Conservation (phyloP, 2,888 invertebrate species). For the Melinaea menophilus region DNA sequence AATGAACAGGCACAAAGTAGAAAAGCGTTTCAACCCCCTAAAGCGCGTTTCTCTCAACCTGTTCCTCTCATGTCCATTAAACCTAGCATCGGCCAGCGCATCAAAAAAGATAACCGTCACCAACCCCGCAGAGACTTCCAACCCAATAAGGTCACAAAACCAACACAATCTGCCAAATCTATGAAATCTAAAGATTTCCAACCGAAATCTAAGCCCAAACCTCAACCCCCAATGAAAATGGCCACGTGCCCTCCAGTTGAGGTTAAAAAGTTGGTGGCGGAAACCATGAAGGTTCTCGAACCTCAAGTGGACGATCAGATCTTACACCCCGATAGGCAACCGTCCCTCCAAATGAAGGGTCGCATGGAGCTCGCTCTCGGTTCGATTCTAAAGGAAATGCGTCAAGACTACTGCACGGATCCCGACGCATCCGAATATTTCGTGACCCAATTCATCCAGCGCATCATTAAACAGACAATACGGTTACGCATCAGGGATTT, state of each 20-base stretch:
- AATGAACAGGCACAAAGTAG: conserved; percentile 14
- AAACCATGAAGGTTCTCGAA: conserved; percentile 13
- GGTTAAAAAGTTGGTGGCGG: conserved; percentile 23
- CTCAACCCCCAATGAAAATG: conserved; percentile 37
- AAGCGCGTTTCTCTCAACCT: conserved; percentile 2
- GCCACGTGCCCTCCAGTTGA: conserved; percentile 29
- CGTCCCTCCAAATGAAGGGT: conserved; percentile 48
- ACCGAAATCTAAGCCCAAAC: conserved; percentile 26
- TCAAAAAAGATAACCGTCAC: conserved; percentile 25
- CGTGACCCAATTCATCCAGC: conserved; percentile 32
- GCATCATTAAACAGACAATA: conserved; percentile 51
- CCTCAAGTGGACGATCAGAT: conserved; percentile 26
- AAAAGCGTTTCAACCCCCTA: conserved; percentile 18
- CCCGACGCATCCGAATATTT: conserved; percentile 28
- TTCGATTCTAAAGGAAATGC: conserved; percentile 51
- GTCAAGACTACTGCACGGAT: conserved; percentile 28
- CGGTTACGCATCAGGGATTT: conserved; percentile 53
- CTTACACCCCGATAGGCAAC: conserved; percentile 42
- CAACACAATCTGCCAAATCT: no score
- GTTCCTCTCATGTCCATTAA: conserved; percentile 31
- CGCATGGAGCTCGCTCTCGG: conserved; percentile 64
- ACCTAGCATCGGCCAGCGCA: conserved; percentile 33
- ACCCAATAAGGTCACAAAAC: conserved; percentile 44
- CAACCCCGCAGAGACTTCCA: conserved; percentile 38
- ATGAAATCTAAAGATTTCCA: not conserved